Evolutionary conservation across 2,888 invertebrate genomes (phyloP).

Genomic region (Marasmarcha lunaedactyla): DNA sequence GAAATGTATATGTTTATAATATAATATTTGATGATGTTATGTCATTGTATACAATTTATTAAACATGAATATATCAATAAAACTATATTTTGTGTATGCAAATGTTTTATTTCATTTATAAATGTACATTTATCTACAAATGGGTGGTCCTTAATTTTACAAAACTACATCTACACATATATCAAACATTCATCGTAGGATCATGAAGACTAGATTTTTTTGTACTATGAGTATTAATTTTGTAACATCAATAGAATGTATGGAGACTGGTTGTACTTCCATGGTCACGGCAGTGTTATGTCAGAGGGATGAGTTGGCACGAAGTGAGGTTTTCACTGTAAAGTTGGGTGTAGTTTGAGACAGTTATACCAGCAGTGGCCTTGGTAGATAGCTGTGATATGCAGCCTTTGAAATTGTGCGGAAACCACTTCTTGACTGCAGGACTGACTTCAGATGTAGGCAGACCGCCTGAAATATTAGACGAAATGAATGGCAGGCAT

Average conservation of each 20-base stretch:
- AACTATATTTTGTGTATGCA: constrained; percentile 71
- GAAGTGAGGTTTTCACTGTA: constrained; percentile 57
- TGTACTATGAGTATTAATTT: constrained; percentile 46
- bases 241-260: constrained; percentile 13
- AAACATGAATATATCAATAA: constrained; percentile 71
- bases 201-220: constrained; percentile 45
- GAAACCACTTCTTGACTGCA: constrained; percentile 55
- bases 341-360: constrained; percentile 41
- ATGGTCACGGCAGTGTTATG: no score
- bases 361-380: constrained; percentile 27
- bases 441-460: constrained; percentile 50
- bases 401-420: constrained; percentile 71
- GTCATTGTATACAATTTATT: constrained; percentile 63
- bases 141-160: constrained; percentile 3
- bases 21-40: constrained; percentile 71
- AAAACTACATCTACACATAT: constrained; percentile 1
- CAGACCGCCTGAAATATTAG: constrained; percentile 59
- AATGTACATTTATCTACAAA: constrained; percentile 17
- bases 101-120: constrained; percentile 52
- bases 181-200: not conserved
- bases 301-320: constrained; percentile 53
- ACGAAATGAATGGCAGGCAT: not conserved
- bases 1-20: constrained; percentile 71
- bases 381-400: constrained; percentile 69
- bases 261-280: constrained; percentile 3